Evolutionary conservation across 2,797 vertebrate genomes (phyloP).

Genomic region (Hypotaenidia okinawae): DNA sequence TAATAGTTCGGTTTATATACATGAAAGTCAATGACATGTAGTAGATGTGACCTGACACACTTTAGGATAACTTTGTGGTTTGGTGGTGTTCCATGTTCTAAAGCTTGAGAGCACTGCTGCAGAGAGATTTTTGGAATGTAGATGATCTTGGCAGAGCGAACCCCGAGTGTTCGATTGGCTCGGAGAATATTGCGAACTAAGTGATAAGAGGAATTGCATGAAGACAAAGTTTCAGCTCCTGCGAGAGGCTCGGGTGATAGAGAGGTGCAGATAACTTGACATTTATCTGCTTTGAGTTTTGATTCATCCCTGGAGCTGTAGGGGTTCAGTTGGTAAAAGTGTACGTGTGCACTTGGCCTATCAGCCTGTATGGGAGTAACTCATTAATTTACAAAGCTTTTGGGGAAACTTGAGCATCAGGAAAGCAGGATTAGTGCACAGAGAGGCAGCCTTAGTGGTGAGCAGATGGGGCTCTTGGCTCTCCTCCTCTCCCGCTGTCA

Average conservation of each 20-base stretch:
- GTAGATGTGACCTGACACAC: neutral
- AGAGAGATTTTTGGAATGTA: neutral
- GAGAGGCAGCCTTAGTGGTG: neutral
- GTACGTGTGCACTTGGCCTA: fast-evolving
- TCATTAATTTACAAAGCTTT: neutral
- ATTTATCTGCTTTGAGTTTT: neutral
- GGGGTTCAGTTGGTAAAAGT: neutral
- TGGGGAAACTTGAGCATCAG: neutral
- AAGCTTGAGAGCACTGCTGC: neutral
- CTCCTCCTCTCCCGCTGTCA: neutral
- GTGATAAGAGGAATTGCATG: neutral
- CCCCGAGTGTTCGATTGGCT: neutral
- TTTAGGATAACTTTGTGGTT: neutral
- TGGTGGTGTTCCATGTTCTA: neutral
- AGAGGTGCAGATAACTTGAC: neutral
- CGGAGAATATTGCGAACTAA: neutral
- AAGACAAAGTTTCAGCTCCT: neutral
- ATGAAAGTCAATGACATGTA: neutral
- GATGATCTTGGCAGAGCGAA: neutral
- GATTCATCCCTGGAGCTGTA: neutral
- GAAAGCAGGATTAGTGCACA: neutral
- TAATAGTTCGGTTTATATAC: neutral
- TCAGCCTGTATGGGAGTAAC: neutral
- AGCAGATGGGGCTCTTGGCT: neutral
- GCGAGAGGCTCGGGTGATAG: neutral